Percentiles rank a stretch among this genome's conserved stretches.
Evolutionary conservation across 2,113 vertebrate species (phyloP).

Genomic region (Gnathonemus longibarbis): DNA sequence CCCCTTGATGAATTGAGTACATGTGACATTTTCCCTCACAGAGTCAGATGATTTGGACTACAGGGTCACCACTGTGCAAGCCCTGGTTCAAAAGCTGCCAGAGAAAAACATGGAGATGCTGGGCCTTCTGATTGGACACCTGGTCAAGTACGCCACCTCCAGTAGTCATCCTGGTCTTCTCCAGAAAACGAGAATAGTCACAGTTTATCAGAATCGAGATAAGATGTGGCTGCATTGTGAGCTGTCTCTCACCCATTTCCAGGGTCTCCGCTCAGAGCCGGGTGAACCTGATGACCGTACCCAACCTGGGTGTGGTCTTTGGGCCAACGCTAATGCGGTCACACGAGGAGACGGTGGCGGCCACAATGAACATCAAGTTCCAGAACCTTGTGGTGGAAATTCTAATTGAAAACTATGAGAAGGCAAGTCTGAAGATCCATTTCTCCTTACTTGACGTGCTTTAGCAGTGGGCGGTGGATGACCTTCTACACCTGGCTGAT

Average conservation of each 20-base stretch:
- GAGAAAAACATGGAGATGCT: conserved; percentile 92
- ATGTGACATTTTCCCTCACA: conserved; percentile 40
- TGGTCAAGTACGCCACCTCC: conserved; percentile 71
- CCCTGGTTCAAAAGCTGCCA: conserved; percentile 81
- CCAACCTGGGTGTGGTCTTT: conserved; percentile 95
- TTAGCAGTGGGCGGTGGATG: neutral
- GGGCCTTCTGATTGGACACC: conserved; percentile 87
- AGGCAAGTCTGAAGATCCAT: conserved; percentile 55
- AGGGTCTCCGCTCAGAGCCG: conserved; percentile 89
- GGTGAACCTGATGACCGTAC: conserved; percentile 93
- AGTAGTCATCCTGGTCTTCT: neutral
- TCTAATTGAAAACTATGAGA: conserved; percentile 92
- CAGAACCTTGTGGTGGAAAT: conserved; percentile 97
- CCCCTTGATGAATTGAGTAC: neutral
- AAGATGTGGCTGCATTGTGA: neutral
- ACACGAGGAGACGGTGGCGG: conserved; percentile 93
- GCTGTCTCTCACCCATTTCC: conserved; percentile 20
- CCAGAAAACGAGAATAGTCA: neutral
- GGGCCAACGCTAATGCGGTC: conserved; percentile 94
- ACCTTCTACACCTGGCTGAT: neutral
- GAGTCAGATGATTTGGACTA: conserved; percentile 96
- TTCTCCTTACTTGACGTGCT: neutral
- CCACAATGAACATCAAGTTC: conserved; percentile 99
- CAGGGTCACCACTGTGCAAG: conserved; percentile 85
- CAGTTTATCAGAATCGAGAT: neutral